Evolutionary conservation across 2,888 invertebrate species (phyloP).

Genomic region (Drosophila kanekoi): DNA sequence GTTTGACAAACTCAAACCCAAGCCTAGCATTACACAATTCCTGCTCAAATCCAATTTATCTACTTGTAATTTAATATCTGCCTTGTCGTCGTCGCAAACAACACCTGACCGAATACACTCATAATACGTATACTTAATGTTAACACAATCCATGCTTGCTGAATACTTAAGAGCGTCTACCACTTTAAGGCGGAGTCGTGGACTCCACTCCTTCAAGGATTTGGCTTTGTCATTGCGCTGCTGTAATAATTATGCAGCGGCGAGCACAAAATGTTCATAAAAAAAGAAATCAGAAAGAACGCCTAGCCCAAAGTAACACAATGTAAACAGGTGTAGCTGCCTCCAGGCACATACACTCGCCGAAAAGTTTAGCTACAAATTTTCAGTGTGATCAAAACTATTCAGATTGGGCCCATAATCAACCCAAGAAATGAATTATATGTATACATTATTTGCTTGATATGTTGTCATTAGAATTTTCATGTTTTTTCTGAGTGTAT

Average conservation of each 20-base stretch:
- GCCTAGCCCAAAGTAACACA: slow-evolving; percentile 18
- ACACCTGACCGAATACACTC: slow-evolving; percentile 20
- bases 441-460: not conserved
- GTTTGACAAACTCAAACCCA: not conserved
- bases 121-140: slow-evolving; percentile 40
- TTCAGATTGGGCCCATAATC: no score
- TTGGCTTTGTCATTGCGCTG: slow-evolving; percentile 36
- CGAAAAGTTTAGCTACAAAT: not conserved
- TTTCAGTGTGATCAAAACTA: no score
- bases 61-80: slow-evolving; percentile 27
- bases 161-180: slow-evolving; percentile 33
- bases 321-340: slow-evolving; percentile 35
- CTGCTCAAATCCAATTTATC: slow-evolving; percentile 21
- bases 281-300: slow-evolving; percentile 36
- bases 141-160: slow-evolving; percentile 21
- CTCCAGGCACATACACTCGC: slow-evolving; percentile 11
- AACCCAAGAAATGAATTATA: no score
- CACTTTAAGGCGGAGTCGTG: slow-evolving; percentile 39
- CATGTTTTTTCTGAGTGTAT: slow-evolving; percentile 29
- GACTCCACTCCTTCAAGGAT: slow-evolving; percentile 42
- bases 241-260: slow-evolving; percentile 66
- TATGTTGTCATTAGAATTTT: no score
- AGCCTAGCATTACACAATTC: slow-evolving; percentile 1
- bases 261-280: slow-evolving; percentile 44
- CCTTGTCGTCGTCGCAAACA: slow-evolving; percentile 15